Evolutionary conservation across 2,113 vertebrate genomes (phyloP), one percentile per base, ranked within the genome.

Genomic region (Brachypteracias leptosomus): DNA sequence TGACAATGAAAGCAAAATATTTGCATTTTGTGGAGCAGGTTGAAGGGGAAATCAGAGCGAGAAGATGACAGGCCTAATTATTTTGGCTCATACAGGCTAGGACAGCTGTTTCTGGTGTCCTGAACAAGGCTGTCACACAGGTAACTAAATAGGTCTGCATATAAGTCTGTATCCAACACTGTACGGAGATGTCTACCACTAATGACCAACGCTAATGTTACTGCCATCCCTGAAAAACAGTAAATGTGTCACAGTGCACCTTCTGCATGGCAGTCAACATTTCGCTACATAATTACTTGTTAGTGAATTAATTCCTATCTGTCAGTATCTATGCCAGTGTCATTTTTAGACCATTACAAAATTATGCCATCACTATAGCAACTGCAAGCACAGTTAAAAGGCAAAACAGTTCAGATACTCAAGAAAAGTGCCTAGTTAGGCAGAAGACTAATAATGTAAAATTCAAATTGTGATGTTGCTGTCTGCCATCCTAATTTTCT

Each of bases 71-170:
- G 99, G 98, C 99, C 99, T 99, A 99, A 99, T 99, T 99, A 99
- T 99, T 99, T 99, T 98, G 98, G 99, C 99, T 99, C 99, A 99
- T 99, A 99, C 99, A 99, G 99, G 99, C 99, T 98, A 98, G 99
- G 99, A 99, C 99, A 99, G 99, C 99, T 99, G 99, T 99, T 99
- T 99, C 99, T 99, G 99, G 98, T 99, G 99, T 99, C 99, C 99
- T 98, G 99, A 99, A 99, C 99, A 99, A 99, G 99, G 98, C 99
- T 99, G 99, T 99, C 99, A 99, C 98, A 99, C 99, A 99, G 99
- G 99, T 99, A 99, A 99, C 99, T 99, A 99, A 99, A 99, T 99
- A 99, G 99, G 99, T 98, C 98, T 98, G 98, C 98, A 98, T 98
- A 99, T 98, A 98, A 99, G 99, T 98, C 98, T 98, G 98, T 98